Evolutionary conservation across 2,113 vertebrate species (phyloP), one percentile per base, ranked within the genome.

Genomic region (Thalassarche chlororhynchos): DNA sequence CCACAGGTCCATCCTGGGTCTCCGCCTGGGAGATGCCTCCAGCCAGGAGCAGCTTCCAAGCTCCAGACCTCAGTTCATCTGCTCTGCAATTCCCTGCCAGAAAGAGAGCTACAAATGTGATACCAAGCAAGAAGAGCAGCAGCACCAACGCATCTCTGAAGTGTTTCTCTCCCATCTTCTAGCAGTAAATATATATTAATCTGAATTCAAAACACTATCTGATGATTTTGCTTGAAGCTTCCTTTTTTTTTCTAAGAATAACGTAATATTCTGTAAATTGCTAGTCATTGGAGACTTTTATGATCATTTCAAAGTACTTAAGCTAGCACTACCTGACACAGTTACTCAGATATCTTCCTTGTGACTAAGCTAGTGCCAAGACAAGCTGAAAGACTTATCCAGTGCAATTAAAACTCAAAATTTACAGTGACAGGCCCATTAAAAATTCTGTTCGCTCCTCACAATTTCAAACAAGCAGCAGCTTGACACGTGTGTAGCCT

Each of bases 351-450:
- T 42, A n/a, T 20, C 71, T 85, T 93, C 28, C 28, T 70, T 54
- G 32, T 83, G 68, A 88, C 65, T n/a, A 44, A 69, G 34, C 19
- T 36, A 29, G 24, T 85, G 78, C 66, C 90, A 94, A 74, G 62
- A 31, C n/a, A 62, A 58, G 60, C 55, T 57, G 65, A 84, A 90
- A 71, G 55, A 49, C 18, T 61, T 75, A 69, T 8, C 75, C 65
- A 47, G 11, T 44, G 83, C 86, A 90, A 92, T 88, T 81, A 93
- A 94, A 94, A 28, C 55, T 86, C 77, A 64, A 66, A 28, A 54
- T 65, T 62, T 70, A 40, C 44, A 78, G 52, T 42, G 82, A 85
- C 25, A 62, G 19, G 8, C 24, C 31, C 40, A 62, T 92, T 91
- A 80, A 92, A 92, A 85, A 83, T 80, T 36, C 71, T 58, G 8